Evolutionary conservation across 2,113 vertebrate genomes (phyloP).

Genomic region (Sciurus niger): DNA sequence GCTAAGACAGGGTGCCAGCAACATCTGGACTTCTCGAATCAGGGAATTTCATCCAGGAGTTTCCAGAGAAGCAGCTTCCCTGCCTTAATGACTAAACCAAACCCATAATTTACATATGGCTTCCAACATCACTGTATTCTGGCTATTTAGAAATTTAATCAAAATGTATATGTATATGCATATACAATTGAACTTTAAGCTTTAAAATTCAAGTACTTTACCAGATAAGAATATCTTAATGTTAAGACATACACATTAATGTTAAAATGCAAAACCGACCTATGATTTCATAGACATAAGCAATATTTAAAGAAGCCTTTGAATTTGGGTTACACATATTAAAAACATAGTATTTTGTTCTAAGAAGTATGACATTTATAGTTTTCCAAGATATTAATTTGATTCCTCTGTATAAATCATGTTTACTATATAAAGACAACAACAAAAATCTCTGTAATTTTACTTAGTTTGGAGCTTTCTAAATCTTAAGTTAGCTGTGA

Average conservation of each 20-base stretch:
- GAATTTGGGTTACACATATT: neutral
- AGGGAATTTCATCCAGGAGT: no score
- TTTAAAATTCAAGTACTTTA: neutral
- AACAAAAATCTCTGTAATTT: neutral
- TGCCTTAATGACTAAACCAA: no score
- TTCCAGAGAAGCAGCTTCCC: no score
- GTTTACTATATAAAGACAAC: conserved; percentile 6
- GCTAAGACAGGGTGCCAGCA: no score
- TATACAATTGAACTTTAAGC: neutral
- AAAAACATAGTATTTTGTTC: neutral
- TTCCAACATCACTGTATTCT: neutral
- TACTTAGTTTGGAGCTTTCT: neutral
- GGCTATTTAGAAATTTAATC: neutral
- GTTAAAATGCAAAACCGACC: neutral
- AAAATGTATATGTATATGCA: neutral
- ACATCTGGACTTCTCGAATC: no score
- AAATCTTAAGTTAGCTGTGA: neutral
- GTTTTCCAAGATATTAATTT: neutral
- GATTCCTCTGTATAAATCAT: neutral
- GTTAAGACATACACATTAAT: neutral
- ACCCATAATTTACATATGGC: no score
- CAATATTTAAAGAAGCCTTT: neutral
- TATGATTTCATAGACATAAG: neutral
- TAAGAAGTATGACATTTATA: neutral
- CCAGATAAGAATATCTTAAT: neutral